These are phyloP conservation scores for Drosophila paramelanica DNA, from an alignment of 2,888 invertebrate genomes.

Conservation along the genomic window DNA sequence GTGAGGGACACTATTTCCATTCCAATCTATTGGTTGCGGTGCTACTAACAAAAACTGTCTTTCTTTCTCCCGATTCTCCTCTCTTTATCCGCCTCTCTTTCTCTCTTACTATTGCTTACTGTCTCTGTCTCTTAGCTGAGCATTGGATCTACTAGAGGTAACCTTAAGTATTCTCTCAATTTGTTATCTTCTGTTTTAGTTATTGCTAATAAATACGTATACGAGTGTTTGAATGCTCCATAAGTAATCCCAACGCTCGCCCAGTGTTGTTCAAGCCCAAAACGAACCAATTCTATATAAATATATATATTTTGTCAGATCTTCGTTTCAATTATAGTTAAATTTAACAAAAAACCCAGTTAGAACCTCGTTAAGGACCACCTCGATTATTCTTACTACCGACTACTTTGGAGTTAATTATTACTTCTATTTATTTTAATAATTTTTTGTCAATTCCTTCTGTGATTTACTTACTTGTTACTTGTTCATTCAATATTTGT, in stretches of 20 bases:
- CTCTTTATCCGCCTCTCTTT: constrained; percentile 1
- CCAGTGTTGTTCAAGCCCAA: constrained; percentile 25
- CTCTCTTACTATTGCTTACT: constrained; percentile 14
- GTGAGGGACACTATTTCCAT: background rate
- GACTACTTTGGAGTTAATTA: too few species aligned
- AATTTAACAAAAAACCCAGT: too few species aligned
- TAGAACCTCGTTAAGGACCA: too few species aligned
- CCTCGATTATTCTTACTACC: too few species aligned
- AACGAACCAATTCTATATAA: background rate
- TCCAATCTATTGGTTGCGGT: constrained; percentile 17
- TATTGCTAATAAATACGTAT: constrained; percentile 39
- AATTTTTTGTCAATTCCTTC: too few species aligned
- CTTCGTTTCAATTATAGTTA: too few species aligned
- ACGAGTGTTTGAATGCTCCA: constrained; percentile 17
- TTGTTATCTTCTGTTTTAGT: constrained; percentile 30
- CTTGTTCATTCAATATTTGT: too few species aligned
- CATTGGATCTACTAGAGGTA: constrained; percentile 43
- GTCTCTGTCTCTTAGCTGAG: constrained; percentile 18
- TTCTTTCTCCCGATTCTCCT: constrained; percentile 2
- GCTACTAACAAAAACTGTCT: constrained; percentile 10
- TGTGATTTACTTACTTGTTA: too few species aligned
- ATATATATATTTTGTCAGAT: too few species aligned
- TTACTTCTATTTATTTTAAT: too few species aligned
- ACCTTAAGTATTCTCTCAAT: constrained; percentile 39
- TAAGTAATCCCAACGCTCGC: constrained; percentile 23